Evolutionary conservation across 2,797 vertebrate species (phyloP).

Genomic region (Nannoperca australis): DNA sequence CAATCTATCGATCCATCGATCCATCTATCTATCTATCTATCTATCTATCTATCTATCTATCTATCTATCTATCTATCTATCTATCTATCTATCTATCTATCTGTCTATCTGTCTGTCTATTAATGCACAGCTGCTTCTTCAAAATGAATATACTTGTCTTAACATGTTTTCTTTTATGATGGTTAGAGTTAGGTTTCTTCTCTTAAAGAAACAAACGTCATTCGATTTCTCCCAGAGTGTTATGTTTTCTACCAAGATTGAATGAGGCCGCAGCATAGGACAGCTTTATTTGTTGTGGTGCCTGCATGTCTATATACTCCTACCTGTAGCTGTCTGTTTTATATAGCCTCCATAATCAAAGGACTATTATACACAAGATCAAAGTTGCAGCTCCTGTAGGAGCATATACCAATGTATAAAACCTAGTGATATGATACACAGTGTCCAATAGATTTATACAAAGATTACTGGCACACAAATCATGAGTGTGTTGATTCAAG

Average conservation of each 20-base stretch:
- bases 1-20: too few relatives aligned
- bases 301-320: background rate
- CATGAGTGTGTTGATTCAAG: background rate
- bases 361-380: background rate
- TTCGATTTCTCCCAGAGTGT: background rate
- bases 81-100: too few relatives aligned
- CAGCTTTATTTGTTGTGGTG: background rate
- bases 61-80: too few relatives aligned
- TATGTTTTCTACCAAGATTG: conserved; percentile 6
- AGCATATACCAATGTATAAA: background rate
- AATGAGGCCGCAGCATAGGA: background rate
- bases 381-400: background rate
- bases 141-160: too few relatives aligned
- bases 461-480: background rate
- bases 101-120: too few relatives aligned
- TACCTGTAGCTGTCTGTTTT: background rate
- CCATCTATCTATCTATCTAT: too few relatives aligned
- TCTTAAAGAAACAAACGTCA: too few relatives aligned
- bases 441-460: background rate
- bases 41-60: too few relatives aligned
- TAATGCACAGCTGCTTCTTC: too few relatives aligned
- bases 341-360: conserved; percentile 1
- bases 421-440: background rate
- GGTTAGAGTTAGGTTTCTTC: too few relatives aligned
- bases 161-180: too few relatives aligned